A percentile compares a stretch with the other conserved stretches of the same genome.
These are phyloP conservation scores for Chaetops frenatus DNA, from an alignment of 2,113 vertebrate genomes.

Conservation along the genomic window DNA sequence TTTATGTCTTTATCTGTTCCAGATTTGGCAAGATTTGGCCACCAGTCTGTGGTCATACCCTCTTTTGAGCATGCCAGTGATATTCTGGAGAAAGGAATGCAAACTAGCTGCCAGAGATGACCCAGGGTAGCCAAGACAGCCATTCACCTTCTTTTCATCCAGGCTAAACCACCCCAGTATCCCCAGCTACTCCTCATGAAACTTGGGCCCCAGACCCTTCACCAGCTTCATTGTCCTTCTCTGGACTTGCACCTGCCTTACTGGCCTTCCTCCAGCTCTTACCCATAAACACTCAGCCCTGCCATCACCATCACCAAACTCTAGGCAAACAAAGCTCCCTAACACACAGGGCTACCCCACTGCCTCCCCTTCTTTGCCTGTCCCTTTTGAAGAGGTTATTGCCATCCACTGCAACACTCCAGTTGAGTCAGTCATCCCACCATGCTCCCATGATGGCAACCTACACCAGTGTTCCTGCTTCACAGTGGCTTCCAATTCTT, in stretches of 20 bases:
- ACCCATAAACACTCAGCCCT: no score
- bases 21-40: neutral
- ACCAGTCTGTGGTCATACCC: neutral
- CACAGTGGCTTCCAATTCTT: neutral
- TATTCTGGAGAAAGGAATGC: neutral
- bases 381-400: neutral
- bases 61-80: neutral
- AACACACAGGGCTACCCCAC: accelerated
- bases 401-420: neutral
- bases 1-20: neutral
- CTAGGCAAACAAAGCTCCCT: neutral
- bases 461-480: neutral
- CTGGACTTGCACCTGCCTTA: accelerated
- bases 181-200: no score
- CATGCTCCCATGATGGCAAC: neutral
- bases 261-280: accelerated
- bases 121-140: neutral
- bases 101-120: neutral
- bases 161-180: neutral
- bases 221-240: neutral
- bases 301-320: neutral
- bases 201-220: neutral
- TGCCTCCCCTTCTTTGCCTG: neutral
- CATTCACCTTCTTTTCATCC: neutral
- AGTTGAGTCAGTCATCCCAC: neutral